Base-by-base conservation (phyloP, 2,797 vertebrate genomes). In the Lagodon rhomboides region DNA sequence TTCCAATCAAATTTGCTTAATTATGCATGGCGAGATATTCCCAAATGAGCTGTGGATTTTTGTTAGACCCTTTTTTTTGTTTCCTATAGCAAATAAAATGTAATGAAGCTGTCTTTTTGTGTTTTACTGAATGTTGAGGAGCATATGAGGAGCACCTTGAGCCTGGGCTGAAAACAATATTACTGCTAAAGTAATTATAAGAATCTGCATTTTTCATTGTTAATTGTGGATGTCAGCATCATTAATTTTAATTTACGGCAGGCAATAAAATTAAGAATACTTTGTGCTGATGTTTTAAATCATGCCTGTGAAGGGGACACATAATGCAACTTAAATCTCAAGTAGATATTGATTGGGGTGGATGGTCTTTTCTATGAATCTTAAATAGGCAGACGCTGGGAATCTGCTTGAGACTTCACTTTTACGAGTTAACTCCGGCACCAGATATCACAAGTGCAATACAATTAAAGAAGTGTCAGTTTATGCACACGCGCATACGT, bases 1-100 rank as follows among this genome's bases (percentile, higher is more conserved):
- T 99, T 99, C 98, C 98, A 99, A 99, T 99, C 98, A 99, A 98
- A 99, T 99, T 99, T 99, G 98, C 98, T 98, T 99, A 99, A 99
- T 99, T 99, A 99, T 99, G 98, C 98, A 98, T 99, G 96, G 97
- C 96, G 96, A 99, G 96, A 98, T 97, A 99, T 98, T 99, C 98
- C 98, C 98, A 98, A 97, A 98, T 96, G 97, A 99, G 97, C 93
- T 95, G 96, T 96, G 96, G 96, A 95, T 98, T 99, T 99, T 98
- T 97, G 97, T 97, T 96, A 95, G 96, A 87, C 85, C 88, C 77
- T 79, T 86, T 92, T 97, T 97, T 92, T 87, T 97, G 96, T 96
- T 98, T 98, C 95, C 97, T 97, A 96, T 97, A 96, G 97, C 97
- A 98, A 98, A 99, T 97, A 98, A 98, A 99, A 98, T 97, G 98